These are phyloP conservation scores for Nomada goodeniana DNA, from an alignment of 2,888 invertebrate species.

Conservation along the genomic window DNA sequence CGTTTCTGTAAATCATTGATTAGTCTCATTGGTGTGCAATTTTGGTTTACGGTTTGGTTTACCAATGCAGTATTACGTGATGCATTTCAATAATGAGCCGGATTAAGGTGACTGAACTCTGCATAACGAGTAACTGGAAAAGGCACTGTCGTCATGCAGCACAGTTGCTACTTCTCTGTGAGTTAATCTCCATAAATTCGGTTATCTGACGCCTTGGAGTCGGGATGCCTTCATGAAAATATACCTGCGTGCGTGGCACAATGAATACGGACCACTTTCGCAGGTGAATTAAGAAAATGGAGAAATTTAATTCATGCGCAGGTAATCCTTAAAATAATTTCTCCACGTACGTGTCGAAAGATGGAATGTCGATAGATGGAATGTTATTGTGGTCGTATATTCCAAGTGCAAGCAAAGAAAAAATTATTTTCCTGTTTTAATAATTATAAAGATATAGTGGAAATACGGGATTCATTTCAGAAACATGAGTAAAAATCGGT, in stretches of 20 bases:
- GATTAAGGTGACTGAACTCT: slow-evolving; percentile 40
- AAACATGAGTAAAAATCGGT: background rate
- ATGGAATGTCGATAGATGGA: too few species aligned
- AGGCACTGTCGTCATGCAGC: background rate
- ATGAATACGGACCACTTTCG: slow-evolving; percentile 16
- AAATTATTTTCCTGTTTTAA: background rate
- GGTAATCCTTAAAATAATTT: background rate
- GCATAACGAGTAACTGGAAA: slow-evolving; percentile 32
- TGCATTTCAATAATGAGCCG: slow-evolving; percentile 49
- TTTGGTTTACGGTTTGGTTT: background rate
- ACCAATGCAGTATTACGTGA: slow-evolving; percentile 28
- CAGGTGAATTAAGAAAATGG: slow-evolving; percentile 18
- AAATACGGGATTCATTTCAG: slow-evolving; percentile 5
- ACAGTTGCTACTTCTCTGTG: slow-evolving; percentile 26
- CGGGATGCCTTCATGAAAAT: slow-evolving; percentile 46
- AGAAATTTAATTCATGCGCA: slow-evolving; percentile 24
- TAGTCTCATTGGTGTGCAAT: background rate
- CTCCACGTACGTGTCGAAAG: background rate
- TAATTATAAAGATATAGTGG: background rate
- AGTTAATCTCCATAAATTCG: slow-evolving; percentile 64
- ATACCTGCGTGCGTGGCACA: slow-evolving; percentile 22
- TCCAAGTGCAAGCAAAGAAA: background rate
- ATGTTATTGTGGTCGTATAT: too few species aligned
- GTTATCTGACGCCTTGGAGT: slow-evolving; percentile 18
- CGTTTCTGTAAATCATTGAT: background rate